Evolutionary conservation across 1,140 invertebrate genomes (phyloP).

Genomic region (Bombus superbus): DNA sequence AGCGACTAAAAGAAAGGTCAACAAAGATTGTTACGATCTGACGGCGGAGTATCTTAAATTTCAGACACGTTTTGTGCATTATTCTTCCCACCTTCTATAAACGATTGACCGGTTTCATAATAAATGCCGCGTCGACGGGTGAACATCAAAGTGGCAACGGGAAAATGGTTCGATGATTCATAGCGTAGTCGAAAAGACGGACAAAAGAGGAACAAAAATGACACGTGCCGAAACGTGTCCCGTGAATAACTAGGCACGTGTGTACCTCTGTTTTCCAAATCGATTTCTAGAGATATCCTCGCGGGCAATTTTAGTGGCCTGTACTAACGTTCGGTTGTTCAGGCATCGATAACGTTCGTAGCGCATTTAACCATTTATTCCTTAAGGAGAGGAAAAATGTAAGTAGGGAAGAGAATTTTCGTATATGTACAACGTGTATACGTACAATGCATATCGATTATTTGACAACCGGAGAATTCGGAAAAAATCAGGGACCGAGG

Average conservation of each 20-base stretch:
- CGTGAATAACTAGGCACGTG: constrained; percentile 26
- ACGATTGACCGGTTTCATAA: not conserved
- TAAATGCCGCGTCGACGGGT: not conserved
- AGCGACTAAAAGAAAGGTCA: constrained; percentile 17
- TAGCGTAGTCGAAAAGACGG: not conserved
- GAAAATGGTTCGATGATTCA: constrained; percentile 37
- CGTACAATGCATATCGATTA: too few species aligned
- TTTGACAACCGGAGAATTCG: too few species aligned
- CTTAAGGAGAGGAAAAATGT: too few species aligned
- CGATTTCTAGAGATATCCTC: not conserved
- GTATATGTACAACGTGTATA: too few species aligned
- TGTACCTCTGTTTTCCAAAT: not conserved
- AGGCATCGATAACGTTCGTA: not conserved
- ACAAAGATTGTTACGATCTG: not conserved
- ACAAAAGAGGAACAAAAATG: constrained; percentile 12
- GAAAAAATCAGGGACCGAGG: too few species aligned
- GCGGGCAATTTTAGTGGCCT: not conserved
- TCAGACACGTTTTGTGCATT: not conserved
- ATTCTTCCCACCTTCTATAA: too few species aligned
- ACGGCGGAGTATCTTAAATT: not conserved
- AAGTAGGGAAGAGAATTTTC: too few species aligned
- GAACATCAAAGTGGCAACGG: not conserved
- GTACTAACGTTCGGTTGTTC: not conserved
- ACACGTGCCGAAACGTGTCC: constrained; percentile 37
- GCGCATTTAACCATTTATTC: not conserved